These are phyloP conservation scores for Cantharis rufa DNA, from an alignment of 2,888 invertebrate genomes.

Conservation along the genomic window DNA sequence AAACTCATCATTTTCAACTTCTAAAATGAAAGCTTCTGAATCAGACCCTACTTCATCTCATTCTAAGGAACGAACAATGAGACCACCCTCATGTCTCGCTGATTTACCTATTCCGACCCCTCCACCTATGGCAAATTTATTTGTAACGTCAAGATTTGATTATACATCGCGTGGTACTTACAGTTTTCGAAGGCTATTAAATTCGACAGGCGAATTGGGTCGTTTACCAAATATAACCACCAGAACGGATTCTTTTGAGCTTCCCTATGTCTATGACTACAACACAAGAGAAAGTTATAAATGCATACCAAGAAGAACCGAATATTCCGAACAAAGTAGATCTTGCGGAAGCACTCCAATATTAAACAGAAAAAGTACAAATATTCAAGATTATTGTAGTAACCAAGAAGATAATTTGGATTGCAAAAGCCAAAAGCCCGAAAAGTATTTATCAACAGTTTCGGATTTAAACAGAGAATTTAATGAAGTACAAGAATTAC, in stretches of 20 bases:
- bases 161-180: slow-evolving; percentile 46
- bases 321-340: not conserved
- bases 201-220: slow-evolving; percentile 40
- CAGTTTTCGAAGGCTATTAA: slow-evolving; percentile 47
- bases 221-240: not conserved
- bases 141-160: slow-evolving; percentile 51
- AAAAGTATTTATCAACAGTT: slow-evolving; percentile 48
- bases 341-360: slow-evolving; percentile 34
- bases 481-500: slow-evolving; percentile 50
- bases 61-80: slow-evolving; percentile 33
- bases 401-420: slow-evolving; percentile 1
- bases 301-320: not conserved
- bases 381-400: slow-evolving; percentile 29
- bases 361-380: slow-evolving; percentile 30
- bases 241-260: slow-evolving; percentile 10
- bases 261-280: not conserved
- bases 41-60: slow-evolving; percentile 29
- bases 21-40: slow-evolving; percentile 39
- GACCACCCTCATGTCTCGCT: slow-evolving; percentile 44
- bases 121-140: slow-evolving; percentile 54
- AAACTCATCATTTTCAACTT: slow-evolving; percentile 6
- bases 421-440: slow-evolving; percentile 24
- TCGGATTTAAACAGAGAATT: slow-evolving; percentile 49
- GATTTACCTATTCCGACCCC: slow-evolving; percentile 53
- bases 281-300: not conserved